Evolutionary conservation across 2,113 vertebrate genomes (phyloP).

Genomic region (Amblyornis subalaris): DNA sequence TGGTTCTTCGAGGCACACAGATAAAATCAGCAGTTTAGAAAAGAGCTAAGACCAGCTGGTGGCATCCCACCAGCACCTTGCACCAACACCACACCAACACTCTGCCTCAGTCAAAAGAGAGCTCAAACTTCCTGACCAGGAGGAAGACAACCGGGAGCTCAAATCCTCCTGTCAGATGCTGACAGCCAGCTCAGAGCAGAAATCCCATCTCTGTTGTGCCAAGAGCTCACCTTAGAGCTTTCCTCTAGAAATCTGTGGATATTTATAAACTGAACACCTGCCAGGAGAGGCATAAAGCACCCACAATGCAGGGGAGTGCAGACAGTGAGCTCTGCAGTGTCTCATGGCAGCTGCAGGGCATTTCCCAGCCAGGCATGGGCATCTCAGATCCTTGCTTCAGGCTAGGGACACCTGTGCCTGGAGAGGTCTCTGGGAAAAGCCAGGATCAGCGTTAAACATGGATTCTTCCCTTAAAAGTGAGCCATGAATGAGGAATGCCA

Average conservation of each 20-base stretch:
- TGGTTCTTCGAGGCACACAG: accelerated
- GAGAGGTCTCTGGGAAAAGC: neutral
- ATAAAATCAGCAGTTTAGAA: neutral
- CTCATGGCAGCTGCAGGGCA: accelerated
- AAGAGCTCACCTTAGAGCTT: neutral
- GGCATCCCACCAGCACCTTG: neutral
- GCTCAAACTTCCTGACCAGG: neutral
- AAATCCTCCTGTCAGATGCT: neutral
- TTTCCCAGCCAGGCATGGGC: neutral
- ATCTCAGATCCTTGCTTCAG: accelerated
- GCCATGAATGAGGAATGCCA: accelerated
- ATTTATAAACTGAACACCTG: accelerated
- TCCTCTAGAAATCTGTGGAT: neutral
- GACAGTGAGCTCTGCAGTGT: neutral
- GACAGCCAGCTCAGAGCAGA: accelerated
- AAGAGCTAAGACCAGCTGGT: neutral
- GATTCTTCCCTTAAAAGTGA: neutral
- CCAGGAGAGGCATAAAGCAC: no score
- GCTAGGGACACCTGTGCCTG: neutral
- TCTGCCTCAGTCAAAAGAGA: neutral
- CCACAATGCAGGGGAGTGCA: accelerated
- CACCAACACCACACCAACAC: accelerated
- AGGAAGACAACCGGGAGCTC: neutral
- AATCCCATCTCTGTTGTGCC: neutral
- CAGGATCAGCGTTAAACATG: neutral